These are phyloP conservation scores for Heliconius ethilla DNA, from an alignment of 2,888 invertebrate species.

Conservation along the genomic window DNA sequence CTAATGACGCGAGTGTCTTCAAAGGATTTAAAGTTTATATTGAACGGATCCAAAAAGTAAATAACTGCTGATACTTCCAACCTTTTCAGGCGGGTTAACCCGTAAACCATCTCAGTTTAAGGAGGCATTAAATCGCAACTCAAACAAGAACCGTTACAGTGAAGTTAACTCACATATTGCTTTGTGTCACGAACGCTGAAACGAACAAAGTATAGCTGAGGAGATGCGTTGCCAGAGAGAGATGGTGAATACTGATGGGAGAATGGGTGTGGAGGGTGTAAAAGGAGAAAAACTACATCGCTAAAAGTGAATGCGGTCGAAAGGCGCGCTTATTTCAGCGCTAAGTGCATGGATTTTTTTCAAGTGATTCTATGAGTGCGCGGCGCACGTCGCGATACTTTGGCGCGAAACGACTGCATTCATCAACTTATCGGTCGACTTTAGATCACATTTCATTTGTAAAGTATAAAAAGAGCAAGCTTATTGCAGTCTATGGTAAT, in stretches of 20 bases:
- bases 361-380: slow-evolving; percentile 71
- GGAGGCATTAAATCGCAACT: slow-evolving; percentile 83
- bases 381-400: slow-evolving; percentile 40
- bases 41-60: slow-evolving; percentile 75
- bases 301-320: slow-evolving; percentile 83
- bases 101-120: slow-evolving; percentile 82
- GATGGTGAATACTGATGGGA: slow-evolving; percentile 69
- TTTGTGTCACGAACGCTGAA: slow-evolving; percentile 81
- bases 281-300: slow-evolving; percentile 82
- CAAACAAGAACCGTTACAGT: slow-evolving; percentile 81
- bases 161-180: slow-evolving; percentile 82
- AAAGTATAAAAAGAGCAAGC: not conserved
- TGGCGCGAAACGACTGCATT: slow-evolving; percentile 28
- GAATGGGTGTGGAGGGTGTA: slow-evolving; percentile 78
- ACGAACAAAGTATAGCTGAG: slow-evolving; percentile 69
- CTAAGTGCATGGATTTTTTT: slow-evolving; percentile 82
- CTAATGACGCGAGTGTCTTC: slow-evolving; percentile 63
- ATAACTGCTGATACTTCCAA: slow-evolving; percentile 75
- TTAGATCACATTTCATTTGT: slow-evolving; percentile 12
- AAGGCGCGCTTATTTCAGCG: slow-evolving; percentile 80
- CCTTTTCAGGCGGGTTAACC: slow-evolving; percentile 79
- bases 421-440: slow-evolving; percentile 23
- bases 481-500: not conserved
- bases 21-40: slow-evolving; percentile 75
- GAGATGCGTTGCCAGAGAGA: slow-evolving; percentile 67